These are phyloP conservation scores for Tachysurus vachellii DNA, from an alignment of 2,113 vertebrate species.

Conservation along the genomic window DNA sequence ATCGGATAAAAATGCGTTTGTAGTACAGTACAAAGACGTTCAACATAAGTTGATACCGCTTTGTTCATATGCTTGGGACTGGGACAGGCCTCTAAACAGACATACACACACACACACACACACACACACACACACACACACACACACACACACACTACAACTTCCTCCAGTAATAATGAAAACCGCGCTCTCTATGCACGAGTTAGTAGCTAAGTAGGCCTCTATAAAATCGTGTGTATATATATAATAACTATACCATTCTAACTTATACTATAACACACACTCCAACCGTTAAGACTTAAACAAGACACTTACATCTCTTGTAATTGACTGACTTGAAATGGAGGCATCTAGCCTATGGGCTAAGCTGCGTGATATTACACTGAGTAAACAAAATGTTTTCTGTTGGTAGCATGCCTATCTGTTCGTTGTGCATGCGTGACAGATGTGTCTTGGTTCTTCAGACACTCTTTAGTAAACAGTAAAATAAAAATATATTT, in stretches of 20 bases:
- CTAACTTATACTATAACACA: background rate
- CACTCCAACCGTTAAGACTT: conserved; percentile 25
- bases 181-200: conserved; percentile 9
- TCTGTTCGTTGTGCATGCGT: background rate
- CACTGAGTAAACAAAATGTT: conserved; percentile 35
- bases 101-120: conserved; percentile 10
- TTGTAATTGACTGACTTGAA: conserved; percentile 37
- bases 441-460: background rate
- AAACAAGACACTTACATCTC: conserved; percentile 12
- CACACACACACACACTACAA: conserved; percentile 34
- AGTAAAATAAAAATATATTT: background rate
- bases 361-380: conserved; percentile 28
- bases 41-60: conserved; percentile 28
- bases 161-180: conserved; percentile 23
- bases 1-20: conserved; percentile 10
- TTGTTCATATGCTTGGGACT: conserved; percentile 46
- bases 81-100: conserved; percentile 48
- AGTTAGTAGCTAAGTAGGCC: background rate
- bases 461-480: conserved; percentile 21
- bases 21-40: background rate
- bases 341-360: conserved; percentile 37
- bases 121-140: conserved; percentile 34
- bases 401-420: background rate
- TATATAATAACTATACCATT: background rate
- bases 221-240: conserved; percentile 2